Percentiles rank a stretch among this genome's conserved stretches.
These are phyloP conservation scores for Hyles vespertilio DNA, from an alignment of 1,140 invertebrate species.

Conservation along the genomic window DNA sequence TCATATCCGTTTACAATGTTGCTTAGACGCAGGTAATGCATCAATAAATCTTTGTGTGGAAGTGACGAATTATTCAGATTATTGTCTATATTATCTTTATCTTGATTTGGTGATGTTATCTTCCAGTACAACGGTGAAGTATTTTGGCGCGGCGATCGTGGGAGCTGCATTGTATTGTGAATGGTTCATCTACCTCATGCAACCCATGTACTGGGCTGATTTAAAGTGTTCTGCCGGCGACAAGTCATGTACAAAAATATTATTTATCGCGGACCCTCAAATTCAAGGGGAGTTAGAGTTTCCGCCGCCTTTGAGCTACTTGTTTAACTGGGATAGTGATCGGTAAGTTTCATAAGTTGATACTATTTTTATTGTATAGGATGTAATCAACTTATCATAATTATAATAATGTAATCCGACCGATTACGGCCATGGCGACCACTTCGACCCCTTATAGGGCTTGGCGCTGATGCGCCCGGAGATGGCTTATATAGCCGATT, in stretches of 20 bases:
- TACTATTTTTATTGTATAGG: not conserved
- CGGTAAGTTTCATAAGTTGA: conserved; percentile 74
- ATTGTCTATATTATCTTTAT: not conserved
- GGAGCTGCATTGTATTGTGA: conserved; percentile 76
- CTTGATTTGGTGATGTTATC: conserved; percentile 2
- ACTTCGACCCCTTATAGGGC: too few relatives aligned
- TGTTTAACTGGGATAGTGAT: conserved; percentile 88
- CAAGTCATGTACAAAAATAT: conserved; percentile 80
- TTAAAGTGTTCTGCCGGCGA: conserved; percentile 68
- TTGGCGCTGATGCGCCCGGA: too few relatives aligned
- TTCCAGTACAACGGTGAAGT: conserved; percentile 53
- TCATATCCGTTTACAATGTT: too few relatives aligned
- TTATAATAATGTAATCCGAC: too few relatives aligned
- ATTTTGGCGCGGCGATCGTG: conserved; percentile 40
- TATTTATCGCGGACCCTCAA: conserved; percentile 95
- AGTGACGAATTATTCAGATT: not conserved
- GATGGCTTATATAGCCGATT: too few relatives aligned
- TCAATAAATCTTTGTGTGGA: not conserved
- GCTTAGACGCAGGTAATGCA: not conserved
- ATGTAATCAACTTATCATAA: not conserved
- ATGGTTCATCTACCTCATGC: conserved; percentile 75
- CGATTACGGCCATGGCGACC: too few relatives aligned
- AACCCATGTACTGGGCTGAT: conserved; percentile 76
- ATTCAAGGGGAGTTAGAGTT: conserved; percentile 88
- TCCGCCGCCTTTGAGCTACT: conserved; percentile 73